Conservation (phyloP, 1,140 invertebrate species). For the Lucilia sericata region DNA sequence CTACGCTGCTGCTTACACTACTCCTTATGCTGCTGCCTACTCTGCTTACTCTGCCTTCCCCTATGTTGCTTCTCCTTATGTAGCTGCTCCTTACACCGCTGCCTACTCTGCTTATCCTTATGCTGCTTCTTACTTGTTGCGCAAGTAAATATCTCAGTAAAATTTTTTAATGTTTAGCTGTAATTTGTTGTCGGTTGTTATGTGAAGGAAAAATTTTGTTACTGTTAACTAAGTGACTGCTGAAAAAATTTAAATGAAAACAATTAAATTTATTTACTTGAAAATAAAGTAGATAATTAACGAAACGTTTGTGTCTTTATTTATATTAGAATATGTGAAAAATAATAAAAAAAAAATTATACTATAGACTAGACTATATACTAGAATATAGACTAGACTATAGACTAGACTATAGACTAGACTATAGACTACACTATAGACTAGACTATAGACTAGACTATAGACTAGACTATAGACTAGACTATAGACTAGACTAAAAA, state of each 20-base stretch:
- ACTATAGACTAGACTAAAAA: too few species aligned
- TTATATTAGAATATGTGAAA: too few species aligned
- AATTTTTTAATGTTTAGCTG: neutral
- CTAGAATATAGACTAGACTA: too few species aligned
- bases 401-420: too few species aligned
- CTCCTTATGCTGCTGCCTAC: conserved; percentile 45
- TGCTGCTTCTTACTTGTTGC: conserved; percentile 47
- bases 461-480: too few species aligned
- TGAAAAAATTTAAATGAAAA: neutral
- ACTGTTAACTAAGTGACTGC: neutral
- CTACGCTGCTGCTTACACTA: conserved; percentile 31
- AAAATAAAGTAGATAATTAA: neutral
- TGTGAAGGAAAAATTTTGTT: neutral
- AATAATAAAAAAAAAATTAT: too few species aligned
- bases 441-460: too few species aligned
- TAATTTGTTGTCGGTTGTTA: neutral
- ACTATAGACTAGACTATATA: too few species aligned
- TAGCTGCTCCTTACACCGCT: conserved; percentile 36
- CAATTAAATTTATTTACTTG: neutral
- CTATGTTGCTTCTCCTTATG: conserved; percentile 37
- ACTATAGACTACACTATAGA: too few species aligned
- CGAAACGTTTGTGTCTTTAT: neutral
- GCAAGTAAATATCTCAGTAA: conserved; percentile 15
- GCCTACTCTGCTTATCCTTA: conserved; percentile 46
- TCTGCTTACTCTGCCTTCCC: neutral